phyloP scores from a whole-genome alignment of 2,888 invertebrate genomes.

The Muscina levida region DNA sequence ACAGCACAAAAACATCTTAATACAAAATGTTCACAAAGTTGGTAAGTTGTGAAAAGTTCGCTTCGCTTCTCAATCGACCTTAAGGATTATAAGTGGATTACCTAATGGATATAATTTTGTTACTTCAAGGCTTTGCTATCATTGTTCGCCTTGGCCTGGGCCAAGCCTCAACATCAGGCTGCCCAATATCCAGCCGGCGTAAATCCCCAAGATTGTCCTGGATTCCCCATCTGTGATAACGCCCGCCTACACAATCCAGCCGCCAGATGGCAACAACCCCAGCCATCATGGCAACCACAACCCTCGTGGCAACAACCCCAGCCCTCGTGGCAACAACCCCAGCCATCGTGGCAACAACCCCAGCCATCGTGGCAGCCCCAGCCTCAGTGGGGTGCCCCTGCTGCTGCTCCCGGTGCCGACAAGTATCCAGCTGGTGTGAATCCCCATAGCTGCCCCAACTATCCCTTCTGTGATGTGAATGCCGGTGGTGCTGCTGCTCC shows the following conservation, averaged over 20 bases:
- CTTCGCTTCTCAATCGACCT: not conserved
- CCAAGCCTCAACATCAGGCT: slow-evolving; percentile 78
- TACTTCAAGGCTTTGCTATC: slow-evolving; percentile 74
- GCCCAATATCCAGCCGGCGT: slow-evolving; percentile 81
- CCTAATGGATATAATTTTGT: slow-evolving; percentile 29
- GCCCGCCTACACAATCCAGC: slow-evolving; percentile 78
- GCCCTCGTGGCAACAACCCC: slow-evolving; percentile 70
- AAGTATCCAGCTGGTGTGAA: slow-evolving; percentile 81
- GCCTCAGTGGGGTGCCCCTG: slow-evolving; percentile 73
- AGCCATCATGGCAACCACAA: slow-evolving; percentile 69
- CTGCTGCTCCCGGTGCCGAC: slow-evolving; percentile 75
- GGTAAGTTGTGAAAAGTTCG: slow-evolving; percentile 73
- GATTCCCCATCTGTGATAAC: slow-evolving; percentile 81
- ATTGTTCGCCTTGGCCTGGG: slow-evolving; percentile 75
- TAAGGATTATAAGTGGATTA: slow-evolving; percentile 52
- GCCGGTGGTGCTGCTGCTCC: slow-evolving; percentile 75
- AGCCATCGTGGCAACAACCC: slow-evolving; percentile 69
- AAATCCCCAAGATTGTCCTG: slow-evolving; percentile 81
- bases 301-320: slow-evolving; percentile 71
- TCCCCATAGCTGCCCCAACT: slow-evolving; percentile 81
- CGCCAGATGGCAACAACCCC: slow-evolving; percentile 76
- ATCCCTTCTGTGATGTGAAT: slow-evolving; percentile 81
- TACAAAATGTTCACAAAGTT: slow-evolving; percentile 79
- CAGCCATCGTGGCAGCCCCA: slow-evolving; percentile 68
- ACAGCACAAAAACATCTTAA: slow-evolving; percentile 38